Evolutionary conservation across 1,140 invertebrate genomes (phyloP).

Genomic region (Doryteuthis pealeii): DNA sequence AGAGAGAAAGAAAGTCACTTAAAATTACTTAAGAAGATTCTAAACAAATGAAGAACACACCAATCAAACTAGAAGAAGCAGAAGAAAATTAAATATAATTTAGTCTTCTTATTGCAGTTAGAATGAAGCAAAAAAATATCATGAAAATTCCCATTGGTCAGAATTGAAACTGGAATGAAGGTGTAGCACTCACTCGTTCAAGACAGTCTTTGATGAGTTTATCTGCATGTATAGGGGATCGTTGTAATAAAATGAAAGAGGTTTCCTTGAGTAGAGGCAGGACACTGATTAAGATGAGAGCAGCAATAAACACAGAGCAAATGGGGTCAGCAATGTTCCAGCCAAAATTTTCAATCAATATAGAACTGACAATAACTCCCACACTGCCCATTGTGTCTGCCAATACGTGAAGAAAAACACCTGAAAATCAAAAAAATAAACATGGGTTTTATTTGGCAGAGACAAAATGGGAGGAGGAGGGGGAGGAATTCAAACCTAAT

Average conservation of each 20-base stretch:
- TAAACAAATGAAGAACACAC: no score
- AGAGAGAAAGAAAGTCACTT: no score
- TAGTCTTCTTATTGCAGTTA: no score
- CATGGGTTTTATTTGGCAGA: no score
- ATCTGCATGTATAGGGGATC: conserved; percentile 48
- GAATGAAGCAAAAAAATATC: no score
- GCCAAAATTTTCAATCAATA: conserved; percentile 68
- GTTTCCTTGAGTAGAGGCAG: conserved; percentile 66
- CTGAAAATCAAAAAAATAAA: conserved; percentile 48
- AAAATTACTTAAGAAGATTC: no score
- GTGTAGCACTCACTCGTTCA: conserved; percentile 51
- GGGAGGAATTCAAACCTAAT: neutral
- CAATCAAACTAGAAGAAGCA: no score
- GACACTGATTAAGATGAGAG: conserved; percentile 66
- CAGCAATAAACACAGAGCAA: conserved; percentile 68
- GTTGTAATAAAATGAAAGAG: conserved; percentile 60
- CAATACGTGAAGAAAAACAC: conserved; percentile 69
- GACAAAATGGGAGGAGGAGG: no score
- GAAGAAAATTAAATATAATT: no score
- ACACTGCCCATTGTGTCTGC: conserved; percentile 70
- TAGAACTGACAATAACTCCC: conserved; percentile 68
- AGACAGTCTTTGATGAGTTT: conserved; percentile 40
- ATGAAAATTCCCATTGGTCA: no score
- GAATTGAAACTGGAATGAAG: no score
- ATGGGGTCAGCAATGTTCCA: conserved; percentile 69